Evolutionary conservation across 2,113 vertebrate species (phyloP).

Genomic region (Ictalurus punctatus): DNA sequence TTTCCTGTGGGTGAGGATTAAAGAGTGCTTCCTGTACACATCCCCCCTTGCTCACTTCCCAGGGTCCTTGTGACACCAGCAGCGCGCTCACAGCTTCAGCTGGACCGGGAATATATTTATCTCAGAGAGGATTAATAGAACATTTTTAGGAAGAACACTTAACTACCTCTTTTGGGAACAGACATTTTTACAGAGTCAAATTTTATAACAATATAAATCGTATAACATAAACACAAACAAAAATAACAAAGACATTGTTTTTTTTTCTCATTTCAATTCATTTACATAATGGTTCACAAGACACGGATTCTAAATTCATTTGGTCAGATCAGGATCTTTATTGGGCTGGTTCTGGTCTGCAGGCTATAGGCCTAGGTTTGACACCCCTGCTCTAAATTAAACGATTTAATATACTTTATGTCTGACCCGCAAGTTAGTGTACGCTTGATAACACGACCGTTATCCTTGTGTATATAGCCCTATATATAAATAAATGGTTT

Average conservation of each 20-base stretch:
- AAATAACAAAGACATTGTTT: no score
- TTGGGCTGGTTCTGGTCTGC: neutral
- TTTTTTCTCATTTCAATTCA: neutral
- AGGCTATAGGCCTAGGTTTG: neutral
- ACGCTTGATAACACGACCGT: neutral
- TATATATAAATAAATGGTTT: neutral
- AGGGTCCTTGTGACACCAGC: constrained; percentile 55
- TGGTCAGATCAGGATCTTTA: neutral
- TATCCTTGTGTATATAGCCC: neutral
- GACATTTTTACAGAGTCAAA: no score
- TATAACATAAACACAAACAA: no score
- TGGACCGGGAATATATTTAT: constrained; percentile 49
- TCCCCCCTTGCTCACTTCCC: constrained; percentile 53
- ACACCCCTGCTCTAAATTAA: neutral
- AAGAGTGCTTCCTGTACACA: constrained; percentile 69
- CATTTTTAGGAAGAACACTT: neutral
- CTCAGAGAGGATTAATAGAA: neutral
- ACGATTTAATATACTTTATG: neutral
- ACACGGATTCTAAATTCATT: neutral
- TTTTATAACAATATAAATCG: no score
- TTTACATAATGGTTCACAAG: neutral
- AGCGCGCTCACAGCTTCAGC: constrained; percentile 34
- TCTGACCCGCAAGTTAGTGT: neutral
- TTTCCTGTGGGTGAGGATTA: constrained; percentile 63
- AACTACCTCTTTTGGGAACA: neutral